These are phyloP conservation scores for Eremobia ochroleuca DNA, from an alignment of 2,888 invertebrate genomes.

Conservation along the genomic window DNA sequence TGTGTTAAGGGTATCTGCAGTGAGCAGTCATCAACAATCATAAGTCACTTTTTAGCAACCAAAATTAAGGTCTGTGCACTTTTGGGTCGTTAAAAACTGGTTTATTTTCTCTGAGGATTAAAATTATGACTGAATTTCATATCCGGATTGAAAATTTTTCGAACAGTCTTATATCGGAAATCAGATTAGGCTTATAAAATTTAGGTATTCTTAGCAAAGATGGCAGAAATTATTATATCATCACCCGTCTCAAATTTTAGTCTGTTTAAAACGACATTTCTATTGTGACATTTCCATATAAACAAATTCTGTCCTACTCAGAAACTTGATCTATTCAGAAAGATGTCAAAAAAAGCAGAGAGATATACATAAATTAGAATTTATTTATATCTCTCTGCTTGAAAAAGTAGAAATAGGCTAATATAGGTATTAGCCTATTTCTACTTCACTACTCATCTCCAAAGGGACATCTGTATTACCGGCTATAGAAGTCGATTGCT, in stretches of 20 bases:
- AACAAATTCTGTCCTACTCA: not conserved
- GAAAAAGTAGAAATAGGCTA: too few species aligned
- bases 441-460: not conserved
- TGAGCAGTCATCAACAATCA: not conserved
- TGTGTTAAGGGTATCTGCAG: not conserved
- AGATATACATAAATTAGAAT: too few species aligned
- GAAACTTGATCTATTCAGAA: too few species aligned
- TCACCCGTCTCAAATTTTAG: not conserved
- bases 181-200: not conserved
- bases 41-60: not conserved
- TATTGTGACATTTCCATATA: not conserved
- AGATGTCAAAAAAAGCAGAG: not conserved
- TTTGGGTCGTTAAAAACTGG: too few species aligned
- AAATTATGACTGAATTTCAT: not conserved
- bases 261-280: not conserved
- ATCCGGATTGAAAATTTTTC: not conserved
- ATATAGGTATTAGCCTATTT: too few species aligned
- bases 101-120: too few species aligned
- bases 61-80: too few species aligned
- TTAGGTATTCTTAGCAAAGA: not conserved
- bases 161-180: not conserved
- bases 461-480: slow-evolving; percentile 42
- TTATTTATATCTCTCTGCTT: too few species aligned
- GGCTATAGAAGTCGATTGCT: slow-evolving; percentile 25
- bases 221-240: not conserved